phyloP scores from a whole-genome alignment of 1,140 invertebrate genomes.

The Copidosoma floridanum region DNA sequence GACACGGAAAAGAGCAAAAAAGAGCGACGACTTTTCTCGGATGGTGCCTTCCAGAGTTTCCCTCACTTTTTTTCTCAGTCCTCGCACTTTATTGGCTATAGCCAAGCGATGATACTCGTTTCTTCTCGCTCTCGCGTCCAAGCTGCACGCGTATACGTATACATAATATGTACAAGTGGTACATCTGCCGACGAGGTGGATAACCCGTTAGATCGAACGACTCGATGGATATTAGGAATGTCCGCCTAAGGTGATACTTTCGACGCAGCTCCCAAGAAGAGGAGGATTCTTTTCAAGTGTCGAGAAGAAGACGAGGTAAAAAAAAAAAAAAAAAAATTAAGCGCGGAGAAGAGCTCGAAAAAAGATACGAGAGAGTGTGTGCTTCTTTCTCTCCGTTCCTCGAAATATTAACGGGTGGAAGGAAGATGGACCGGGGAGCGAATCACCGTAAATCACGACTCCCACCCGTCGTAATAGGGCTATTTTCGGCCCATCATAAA shows the following conservation, averaged over 20 bases:
- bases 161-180: background rate
- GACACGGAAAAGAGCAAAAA: slow-evolving; percentile 7
- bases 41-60: slow-evolving; percentile 11
- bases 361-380: background rate
- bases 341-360: background rate
- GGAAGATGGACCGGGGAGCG: slow-evolving; percentile 3
- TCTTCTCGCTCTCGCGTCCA: background rate
- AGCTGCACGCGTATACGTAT: slow-evolving; percentile 9
- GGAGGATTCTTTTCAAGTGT: background rate
- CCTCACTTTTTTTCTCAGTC: background rate
- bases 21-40: slow-evolving; percentile 13
- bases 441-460: slow-evolving; percentile 18
- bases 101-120: slow-evolving; percentile 6
- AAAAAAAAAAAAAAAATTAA: too few relatives aligned
- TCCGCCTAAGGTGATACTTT: slow-evolving; percentile 26
- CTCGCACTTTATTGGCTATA: background rate
- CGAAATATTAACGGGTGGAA: slow-evolving; percentile 1
- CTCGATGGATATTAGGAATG: slow-evolving; percentile 24
- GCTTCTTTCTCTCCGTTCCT: background rate
- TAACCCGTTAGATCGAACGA: slow-evolving; percentile 20
- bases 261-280: slow-evolving; percentile 1
- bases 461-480: slow-evolving; percentile 20
- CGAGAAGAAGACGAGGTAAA: background rate
- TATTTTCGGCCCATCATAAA: slow-evolving; percentile 18
- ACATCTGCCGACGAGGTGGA: too few relatives aligned